These are phyloP conservation scores for Polypedilum vanderplanki DNA, from an alignment of 1,140 invertebrate species.

Conservation along the genomic window DNA sequence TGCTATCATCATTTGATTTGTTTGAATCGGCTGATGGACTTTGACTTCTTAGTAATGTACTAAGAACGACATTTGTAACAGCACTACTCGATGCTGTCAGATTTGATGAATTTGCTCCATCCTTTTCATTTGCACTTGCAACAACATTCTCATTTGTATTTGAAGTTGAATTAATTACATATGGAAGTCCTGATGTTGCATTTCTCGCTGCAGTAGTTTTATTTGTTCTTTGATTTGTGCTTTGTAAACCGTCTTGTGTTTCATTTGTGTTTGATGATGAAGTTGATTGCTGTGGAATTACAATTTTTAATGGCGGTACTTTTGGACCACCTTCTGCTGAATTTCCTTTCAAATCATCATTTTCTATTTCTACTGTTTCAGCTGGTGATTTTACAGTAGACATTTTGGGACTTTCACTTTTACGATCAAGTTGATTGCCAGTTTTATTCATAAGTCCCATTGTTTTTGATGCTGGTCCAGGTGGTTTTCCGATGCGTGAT, in stretches of 20 bases:
- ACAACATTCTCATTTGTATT: conserved; percentile 46
- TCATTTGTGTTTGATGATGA: conserved; percentile 46
- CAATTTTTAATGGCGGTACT: conserved; percentile 88
- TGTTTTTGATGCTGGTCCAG: conserved; percentile 43
- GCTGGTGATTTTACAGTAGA: conserved; percentile 41
- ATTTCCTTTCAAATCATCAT: conserved; percentile 53
- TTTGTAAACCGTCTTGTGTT: conserved; percentile 44
- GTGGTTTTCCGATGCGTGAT: conserved; percentile 45
- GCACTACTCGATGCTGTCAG: background rate
- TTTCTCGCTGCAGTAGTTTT: conserved; percentile 58
- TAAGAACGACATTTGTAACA: background rate
- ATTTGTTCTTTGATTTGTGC: conserved; percentile 54
- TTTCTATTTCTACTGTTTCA: conserved; percentile 49
- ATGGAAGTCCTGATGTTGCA: conserved; percentile 53
- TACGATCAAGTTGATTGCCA: conserved; percentile 48
- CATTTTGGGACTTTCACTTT: conserved; percentile 61
- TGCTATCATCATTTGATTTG: conserved; percentile 37
- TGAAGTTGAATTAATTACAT: conserved; percentile 59
- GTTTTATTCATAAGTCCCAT: conserved; percentile 42
- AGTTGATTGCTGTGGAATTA: conserved; percentile 68
- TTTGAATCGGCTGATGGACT: conserved; percentile 33
- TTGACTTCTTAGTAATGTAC: background rate
- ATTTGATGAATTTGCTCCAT: background rate
- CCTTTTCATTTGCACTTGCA: background rate
- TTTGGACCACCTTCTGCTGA: conserved; percentile 59